phyloP scores from a whole-genome alignment of 2,113 vertebrate genomes.

The Rafetus swinhoei region DNA sequence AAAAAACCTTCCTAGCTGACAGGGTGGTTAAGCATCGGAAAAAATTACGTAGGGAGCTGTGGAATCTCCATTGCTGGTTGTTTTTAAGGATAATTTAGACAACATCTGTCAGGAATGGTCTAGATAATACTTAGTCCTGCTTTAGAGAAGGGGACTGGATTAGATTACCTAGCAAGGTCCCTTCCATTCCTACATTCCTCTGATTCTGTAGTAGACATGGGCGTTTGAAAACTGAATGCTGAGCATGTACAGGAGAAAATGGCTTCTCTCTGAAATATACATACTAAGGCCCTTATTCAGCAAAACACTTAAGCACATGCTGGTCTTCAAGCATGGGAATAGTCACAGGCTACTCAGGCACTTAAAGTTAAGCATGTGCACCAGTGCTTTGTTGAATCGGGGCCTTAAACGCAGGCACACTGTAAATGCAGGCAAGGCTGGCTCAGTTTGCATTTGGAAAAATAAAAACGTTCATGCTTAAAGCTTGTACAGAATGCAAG shows the following conservation, averaged over 20 bases:
- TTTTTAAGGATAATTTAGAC: neutral
- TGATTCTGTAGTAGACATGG: neutral
- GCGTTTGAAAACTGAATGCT: neutral
- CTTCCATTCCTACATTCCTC: neutral
- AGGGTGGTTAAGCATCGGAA: neutral
- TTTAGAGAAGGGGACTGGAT: rapidly evolving
- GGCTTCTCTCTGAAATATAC: rapidly evolving
- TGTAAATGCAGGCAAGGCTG: rapidly evolving
- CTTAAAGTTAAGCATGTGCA: neutral
- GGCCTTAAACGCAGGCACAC: neutral
- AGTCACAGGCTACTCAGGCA: neutral
- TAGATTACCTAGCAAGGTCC: too few species aligned
- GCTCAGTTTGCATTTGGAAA: neutral
- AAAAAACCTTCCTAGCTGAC: too few species aligned
- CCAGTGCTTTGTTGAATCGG: neutral
- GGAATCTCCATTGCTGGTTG: neutral
- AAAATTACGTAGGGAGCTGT: neutral
- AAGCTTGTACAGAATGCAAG: rapidly evolving
- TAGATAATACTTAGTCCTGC: neutral
- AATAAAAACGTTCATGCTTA: neutral
- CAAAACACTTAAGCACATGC: neutral
- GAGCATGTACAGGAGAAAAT: neutral
- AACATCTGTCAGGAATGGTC: neutral
- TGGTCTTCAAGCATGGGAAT: neutral
- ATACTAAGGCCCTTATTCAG: neutral